A percentile compares a stretch with the other conserved stretches of the same genome.
Evolutionary conservation across 2,888 invertebrate species (phyloP).

Genomic region (Orgyia antiqua): DNA sequence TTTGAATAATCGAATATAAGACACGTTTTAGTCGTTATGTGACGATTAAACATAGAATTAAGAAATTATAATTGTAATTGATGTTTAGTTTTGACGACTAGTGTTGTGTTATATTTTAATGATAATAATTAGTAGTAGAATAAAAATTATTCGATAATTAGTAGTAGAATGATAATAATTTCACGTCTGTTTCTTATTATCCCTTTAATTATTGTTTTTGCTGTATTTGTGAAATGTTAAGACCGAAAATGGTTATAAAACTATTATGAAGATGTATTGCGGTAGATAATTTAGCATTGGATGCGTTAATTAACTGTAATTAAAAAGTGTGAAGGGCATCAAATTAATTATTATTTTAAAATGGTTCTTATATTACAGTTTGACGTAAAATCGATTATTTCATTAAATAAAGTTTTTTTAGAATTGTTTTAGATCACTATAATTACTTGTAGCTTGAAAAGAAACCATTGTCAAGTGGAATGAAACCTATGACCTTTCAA

Average conservation of each 20-base stretch:
- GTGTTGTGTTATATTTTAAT: background rate
- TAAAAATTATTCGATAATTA: background rate
- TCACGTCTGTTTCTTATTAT: background rate
- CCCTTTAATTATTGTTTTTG: conserved; percentile 2
- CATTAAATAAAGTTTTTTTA: too few relatives aligned
- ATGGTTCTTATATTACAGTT: too few relatives aligned
- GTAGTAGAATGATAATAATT: too few relatives aligned
- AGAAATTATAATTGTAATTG: conserved; percentile 1
- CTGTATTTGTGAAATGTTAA: background rate
- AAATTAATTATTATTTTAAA: too few relatives aligned
- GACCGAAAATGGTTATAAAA: conserved; percentile 1
- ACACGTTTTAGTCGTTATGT: conserved; percentile 11
- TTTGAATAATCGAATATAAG: conserved; percentile 19
- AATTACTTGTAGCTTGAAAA: too few relatives aligned
- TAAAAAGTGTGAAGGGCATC: too few relatives aligned
- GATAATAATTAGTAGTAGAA: background rate
- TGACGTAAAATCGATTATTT: too few relatives aligned
- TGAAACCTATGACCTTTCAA: too few relatives aligned
- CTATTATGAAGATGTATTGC: conserved; percentile 1
- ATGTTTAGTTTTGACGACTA: background rate
- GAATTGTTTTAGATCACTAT: too few relatives aligned
- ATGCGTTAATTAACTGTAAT: background rate
- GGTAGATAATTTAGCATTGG: background rate
- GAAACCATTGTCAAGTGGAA: too few relatives aligned
- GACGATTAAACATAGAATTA: conserved; percentile 8